These are phyloP conservation scores for Stichopus chloronotus DNA, from an alignment of 35 echinoderm and acorn worm species.

Conservation along the genomic window DNA sequence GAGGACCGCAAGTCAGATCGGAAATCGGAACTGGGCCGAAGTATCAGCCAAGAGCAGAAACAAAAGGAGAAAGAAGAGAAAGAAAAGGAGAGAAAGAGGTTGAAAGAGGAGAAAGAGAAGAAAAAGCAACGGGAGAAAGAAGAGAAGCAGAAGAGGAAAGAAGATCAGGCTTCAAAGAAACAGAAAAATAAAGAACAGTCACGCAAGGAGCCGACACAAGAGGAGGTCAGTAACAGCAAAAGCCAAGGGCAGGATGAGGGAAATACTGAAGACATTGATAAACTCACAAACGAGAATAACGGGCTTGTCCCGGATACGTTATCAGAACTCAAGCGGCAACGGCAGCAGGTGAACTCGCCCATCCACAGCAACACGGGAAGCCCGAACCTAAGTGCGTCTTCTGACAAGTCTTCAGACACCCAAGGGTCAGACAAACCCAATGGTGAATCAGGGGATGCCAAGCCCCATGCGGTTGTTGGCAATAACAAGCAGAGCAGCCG, in stretches of 20 bases:
- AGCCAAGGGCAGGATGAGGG: background rate
- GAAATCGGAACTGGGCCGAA: background rate
- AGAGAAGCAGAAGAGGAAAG: conserved; percentile 49
- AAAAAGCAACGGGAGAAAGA: conserved; percentile 63
- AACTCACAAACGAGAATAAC: background rate
- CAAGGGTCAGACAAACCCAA: background rate
- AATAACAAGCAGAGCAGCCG: conserved; percentile 48
- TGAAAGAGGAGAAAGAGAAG: conserved; percentile 61
- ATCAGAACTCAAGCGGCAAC: conserved; percentile 67
- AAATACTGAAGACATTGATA: background rate
- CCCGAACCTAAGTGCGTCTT: conserved; percentile 40
- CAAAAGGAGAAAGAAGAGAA: conserved; percentile 46
- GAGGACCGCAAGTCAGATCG: conserved; percentile 44
- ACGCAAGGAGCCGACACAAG: background rate
- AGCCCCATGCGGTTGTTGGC: background rate
- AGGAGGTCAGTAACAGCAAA: background rate
- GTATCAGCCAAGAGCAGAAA: conserved; percentile 47
- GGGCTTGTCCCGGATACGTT: conserved; percentile 58
- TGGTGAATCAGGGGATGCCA: background rate
- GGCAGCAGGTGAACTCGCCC: conserved; percentile 57
- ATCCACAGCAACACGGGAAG: conserved; percentile 36
- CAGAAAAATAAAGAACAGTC: conserved; percentile 23
- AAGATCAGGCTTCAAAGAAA: conserved; percentile 53
- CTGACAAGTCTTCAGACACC: conserved; percentile 16
- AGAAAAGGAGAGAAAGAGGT: conserved; percentile 57